phyloP scores from a whole-genome alignment of 2,888 invertebrate genomes.

The Pycnomerus fuliginosus region DNA sequence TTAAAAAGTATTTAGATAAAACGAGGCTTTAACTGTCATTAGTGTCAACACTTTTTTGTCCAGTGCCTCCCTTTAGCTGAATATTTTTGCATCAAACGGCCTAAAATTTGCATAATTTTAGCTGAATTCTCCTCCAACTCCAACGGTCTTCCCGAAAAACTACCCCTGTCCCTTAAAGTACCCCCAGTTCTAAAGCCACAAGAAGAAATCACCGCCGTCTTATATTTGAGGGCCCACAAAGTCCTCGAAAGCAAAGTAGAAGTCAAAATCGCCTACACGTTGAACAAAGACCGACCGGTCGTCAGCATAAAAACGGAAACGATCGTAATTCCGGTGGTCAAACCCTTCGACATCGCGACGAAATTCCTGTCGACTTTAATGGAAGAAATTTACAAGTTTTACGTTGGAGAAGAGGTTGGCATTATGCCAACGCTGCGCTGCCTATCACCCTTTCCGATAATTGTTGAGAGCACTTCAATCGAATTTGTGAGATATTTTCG shows the following conservation, averaged over 20 bases:
- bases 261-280: constrained; percentile 58
- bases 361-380: constrained; percentile 67
- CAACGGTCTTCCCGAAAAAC: constrained; percentile 54
- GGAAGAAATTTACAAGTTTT: constrained; percentile 65
- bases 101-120: constrained; percentile 46
- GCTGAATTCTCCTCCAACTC: constrained; percentile 58
- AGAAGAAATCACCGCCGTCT: constrained; percentile 43
- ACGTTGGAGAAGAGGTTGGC: constrained; percentile 67
- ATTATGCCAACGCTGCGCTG: constrained; percentile 69
- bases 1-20: too few species aligned
- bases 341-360: constrained; percentile 69
- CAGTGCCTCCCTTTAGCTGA: too few species aligned
- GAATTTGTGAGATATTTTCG: constrained; percentile 60
- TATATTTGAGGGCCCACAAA: constrained; percentile 65
- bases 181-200: constrained; percentile 42
- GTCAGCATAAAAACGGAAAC: constrained; percentile 62
- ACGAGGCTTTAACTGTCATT: too few species aligned
- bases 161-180: constrained; percentile 50
- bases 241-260: constrained; percentile 60
- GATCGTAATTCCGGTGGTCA: constrained; percentile 63
- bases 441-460: constrained; percentile 68
- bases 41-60: too few species aligned
- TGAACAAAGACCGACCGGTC: constrained; percentile 48
- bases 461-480: constrained; percentile 64
- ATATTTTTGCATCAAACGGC: too few species aligned